Base-by-base conservation (phyloP, 2,113 vertebrate species). In the Galbula dea region DNA sequence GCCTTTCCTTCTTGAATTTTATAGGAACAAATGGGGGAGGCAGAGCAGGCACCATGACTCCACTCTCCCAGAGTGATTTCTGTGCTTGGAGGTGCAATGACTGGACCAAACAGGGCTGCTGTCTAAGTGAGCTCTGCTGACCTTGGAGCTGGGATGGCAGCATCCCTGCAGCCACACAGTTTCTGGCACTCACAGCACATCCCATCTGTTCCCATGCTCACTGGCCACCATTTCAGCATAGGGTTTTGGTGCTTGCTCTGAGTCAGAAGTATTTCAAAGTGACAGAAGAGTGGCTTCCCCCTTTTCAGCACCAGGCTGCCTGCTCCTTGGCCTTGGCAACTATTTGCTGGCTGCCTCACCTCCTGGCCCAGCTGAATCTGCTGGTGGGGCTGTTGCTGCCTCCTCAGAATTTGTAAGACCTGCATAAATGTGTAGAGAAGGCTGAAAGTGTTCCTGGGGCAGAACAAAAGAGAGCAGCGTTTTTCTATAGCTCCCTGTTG, bases 311-410 rank as follows among this genome's bases (percentile, higher is more conserved):
- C 12, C 81, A 75, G 65, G 34, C 52, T 90, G 49, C 54, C 52
- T 83, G 45, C 58, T 94, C 73, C 65, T 91, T 52, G 51, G 51
- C 51, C n/a, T n/a, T 87, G 76, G 86, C 93, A 93, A 58, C 79
- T 14, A 14, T 13, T 12, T 68, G 27, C 71, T 49, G 81, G 19
- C 52, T 78, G 61, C 18, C 71, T 90, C 89, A 63, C 73, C 73
- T 90, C 55, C 73, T 10, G 0, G 13, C 15, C 30, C 67, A 62
- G 78, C 86, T 79, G 90, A 76, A 68, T 89, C 81, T 74, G 48
- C 37, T 36, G 20, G 4, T 45, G 63, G 12, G 51, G 61, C 46
- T 59, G 54, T 7, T 29, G 32, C 48, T 89, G 58, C 72, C 45
- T 72, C 43, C 58, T 45, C 55, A 63, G 82, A 74, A 51, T 74